Evolutionary conservation across 2,113 vertebrate genomes (phyloP).

Genomic region (Struthidea cinerea): DNA sequence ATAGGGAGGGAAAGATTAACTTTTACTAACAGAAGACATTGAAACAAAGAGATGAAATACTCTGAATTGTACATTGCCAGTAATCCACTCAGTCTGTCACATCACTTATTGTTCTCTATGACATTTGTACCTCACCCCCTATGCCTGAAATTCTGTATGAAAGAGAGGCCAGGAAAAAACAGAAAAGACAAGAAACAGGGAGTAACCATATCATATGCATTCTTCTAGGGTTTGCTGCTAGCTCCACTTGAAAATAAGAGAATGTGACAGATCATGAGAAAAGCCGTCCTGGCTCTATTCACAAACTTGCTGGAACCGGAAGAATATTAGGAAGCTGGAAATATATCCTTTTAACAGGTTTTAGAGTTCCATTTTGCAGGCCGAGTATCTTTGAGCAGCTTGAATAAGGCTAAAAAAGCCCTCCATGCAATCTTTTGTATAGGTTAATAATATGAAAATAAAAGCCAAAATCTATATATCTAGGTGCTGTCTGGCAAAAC

Average conservation of each 20-base stretch:
- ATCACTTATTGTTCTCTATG: neutral
- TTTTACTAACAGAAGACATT: neutral
- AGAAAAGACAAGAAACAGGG: neutral
- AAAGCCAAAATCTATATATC: neutral
- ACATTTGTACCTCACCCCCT: neutral
- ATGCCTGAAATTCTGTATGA: neutral
- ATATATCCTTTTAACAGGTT: neutral
- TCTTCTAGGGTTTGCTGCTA: neutral
- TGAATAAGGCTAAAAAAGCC: neutral
- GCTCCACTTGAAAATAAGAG: neutral
- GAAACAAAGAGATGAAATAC: neutral
- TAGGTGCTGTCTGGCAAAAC: neutral
- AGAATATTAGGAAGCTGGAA: neutral
- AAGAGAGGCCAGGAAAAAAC: neutral
- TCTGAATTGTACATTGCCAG: neutral
- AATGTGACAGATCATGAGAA: neutral
- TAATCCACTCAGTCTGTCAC: neutral
- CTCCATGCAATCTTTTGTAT: neutral
- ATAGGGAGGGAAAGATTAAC: neutral
- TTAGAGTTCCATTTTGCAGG: neutral
- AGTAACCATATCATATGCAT: fast-evolving
- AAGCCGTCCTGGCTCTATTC: neutral
- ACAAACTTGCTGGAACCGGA: neutral
- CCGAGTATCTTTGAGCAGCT: neutral
- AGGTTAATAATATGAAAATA: neutral